A percentile compares a stretch with the other conserved stretches of the same genome.
Evolutionary conservation across 2,888 invertebrate species (phyloP).

Genomic region (Drosophila macrospina): DNA sequence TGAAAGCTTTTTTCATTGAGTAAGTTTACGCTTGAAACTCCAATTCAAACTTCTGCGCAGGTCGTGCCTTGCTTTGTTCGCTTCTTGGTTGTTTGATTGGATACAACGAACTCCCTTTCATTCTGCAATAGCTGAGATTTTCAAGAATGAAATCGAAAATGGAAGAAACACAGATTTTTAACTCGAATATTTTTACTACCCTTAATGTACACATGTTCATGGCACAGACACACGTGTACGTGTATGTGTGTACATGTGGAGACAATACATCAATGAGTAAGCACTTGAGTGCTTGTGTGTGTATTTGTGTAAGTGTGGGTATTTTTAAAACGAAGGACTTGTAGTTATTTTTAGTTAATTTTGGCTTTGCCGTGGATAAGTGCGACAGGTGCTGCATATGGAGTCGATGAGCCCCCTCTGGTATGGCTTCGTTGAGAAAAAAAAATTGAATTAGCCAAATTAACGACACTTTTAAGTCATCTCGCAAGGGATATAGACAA

Average conservation of each 20-base stretch:
- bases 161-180: slow-evolving; percentile 23
- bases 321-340: slow-evolving; percentile 66
- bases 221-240: slow-evolving; percentile 8
- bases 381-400: slow-evolving; percentile 43
- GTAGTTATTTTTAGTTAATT: slow-evolving; percentile 53
- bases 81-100: slow-evolving; percentile 7
- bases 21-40: slow-evolving; percentile 67
- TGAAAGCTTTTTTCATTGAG: slow-evolving; percentile 76
- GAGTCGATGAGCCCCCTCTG: slow-evolving; percentile 16
- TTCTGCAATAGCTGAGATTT: slow-evolving; percentile 28
- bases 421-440: slow-evolving; percentile 61
- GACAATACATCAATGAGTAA: slow-evolving; percentile 42
- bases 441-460: slow-evolving; percentile 76
- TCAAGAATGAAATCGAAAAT: slow-evolving; percentile 55
- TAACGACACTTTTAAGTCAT: slow-evolving; percentile 76
- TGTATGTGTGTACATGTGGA: slow-evolving; percentile 1
- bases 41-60: slow-evolving; percentile 71
- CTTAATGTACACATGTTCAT: slow-evolving; percentile 28
- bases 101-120: slow-evolving; percentile 5
- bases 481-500: slow-evolving; percentile 53
- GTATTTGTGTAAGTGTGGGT: slow-evolving; percentile 15
- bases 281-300: not conserved
- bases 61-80: slow-evolving; percentile 60
- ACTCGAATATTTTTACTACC: slow-evolving; percentile 49
- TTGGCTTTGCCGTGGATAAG: slow-evolving; percentile 32